These are phyloP conservation scores for Luscinia luscinia DNA, from an alignment of 2,797 vertebrate genomes.

Conservation along the genomic window DNA sequence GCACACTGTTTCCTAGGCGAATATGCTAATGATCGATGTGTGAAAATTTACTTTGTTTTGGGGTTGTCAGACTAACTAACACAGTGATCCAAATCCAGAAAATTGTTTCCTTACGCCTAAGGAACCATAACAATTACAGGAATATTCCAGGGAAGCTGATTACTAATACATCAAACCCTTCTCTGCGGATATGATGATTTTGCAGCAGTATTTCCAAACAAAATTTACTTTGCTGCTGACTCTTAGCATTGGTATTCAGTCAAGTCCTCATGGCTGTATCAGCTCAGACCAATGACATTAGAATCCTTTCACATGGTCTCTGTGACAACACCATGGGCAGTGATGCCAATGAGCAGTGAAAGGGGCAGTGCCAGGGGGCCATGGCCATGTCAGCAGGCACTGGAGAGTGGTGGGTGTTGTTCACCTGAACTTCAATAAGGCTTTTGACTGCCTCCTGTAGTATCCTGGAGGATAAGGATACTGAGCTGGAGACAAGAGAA, in stretches of 20 bases:
- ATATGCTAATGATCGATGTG: constrained; percentile 63
- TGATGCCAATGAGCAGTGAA: neutral
- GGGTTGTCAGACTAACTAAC: constrained; percentile 64
- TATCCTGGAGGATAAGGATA: neutral
- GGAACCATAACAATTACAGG: constrained; percentile 20
- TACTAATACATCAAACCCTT: constrained; percentile 8
- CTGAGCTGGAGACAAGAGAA: neutral
- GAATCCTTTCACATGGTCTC: neutral
- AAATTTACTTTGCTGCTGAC: neutral
- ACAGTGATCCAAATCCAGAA: constrained; percentile 60
- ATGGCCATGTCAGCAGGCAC: neutral
- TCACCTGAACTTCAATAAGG: neutral
- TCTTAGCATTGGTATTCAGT: neutral
- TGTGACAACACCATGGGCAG: neutral
- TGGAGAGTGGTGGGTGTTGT: neutral
- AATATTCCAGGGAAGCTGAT: constrained; percentile 29
- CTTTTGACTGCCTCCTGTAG: neutral
- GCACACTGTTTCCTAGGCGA: constrained; percentile 44
- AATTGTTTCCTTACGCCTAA: constrained; percentile 23
- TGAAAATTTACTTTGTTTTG: constrained; percentile 58
- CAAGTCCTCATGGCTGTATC: neutral
- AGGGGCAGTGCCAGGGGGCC: neutral
- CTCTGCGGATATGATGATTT: neutral
- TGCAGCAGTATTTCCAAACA: constrained; percentile 14
- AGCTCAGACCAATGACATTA: neutral